A percentile compares a stretch with the other conserved stretches of the same genome.
phyloP scores from a whole-genome alignment of 2,797 vertebrate genomes.

The Poliocrania exsul region DNA sequence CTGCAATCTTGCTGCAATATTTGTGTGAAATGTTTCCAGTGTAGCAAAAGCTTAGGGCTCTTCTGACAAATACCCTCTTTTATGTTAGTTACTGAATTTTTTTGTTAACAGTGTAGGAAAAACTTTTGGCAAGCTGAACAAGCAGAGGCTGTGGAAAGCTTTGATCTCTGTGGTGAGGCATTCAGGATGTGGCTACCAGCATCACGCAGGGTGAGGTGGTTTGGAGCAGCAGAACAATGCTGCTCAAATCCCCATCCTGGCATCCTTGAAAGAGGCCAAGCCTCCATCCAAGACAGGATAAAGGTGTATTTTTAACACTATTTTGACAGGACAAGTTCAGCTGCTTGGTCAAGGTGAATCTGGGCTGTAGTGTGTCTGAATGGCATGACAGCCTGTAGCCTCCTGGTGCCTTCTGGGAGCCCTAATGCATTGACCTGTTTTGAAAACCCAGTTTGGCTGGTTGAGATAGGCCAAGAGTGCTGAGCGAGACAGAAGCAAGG shows the following conservation, averaged over 20 bases:
- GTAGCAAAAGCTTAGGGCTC: neutral
- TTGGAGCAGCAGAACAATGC: neutral
- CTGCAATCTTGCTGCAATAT: neutral
- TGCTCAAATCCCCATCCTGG: neutral
- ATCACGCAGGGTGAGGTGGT: neutral
- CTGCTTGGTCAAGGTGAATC: neutral
- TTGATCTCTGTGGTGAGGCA: neutral
- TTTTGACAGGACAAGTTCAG: neutral
- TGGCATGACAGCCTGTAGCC: rapidly evolving
- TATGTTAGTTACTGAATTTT: neutral
- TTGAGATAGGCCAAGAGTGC: neutral
- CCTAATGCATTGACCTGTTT: neutral
- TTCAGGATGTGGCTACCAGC: neutral
- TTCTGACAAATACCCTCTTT: neutral
- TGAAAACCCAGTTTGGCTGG: neutral
- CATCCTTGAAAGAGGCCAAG: neutral
- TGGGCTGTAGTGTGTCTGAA: neutral
- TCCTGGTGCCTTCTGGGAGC: neutral
- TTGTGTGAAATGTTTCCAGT: neutral
- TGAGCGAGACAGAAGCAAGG: neutral
- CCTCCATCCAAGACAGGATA: neutral
- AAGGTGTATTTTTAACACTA: neutral
- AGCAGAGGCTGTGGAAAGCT: neutral
- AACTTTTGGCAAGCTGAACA: neutral
- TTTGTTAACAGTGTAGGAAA: neutral